These are phyloP conservation scores for Monochamus saltuarius DNA, from an alignment of 1,140 invertebrate genomes.

Conservation along the genomic window DNA sequence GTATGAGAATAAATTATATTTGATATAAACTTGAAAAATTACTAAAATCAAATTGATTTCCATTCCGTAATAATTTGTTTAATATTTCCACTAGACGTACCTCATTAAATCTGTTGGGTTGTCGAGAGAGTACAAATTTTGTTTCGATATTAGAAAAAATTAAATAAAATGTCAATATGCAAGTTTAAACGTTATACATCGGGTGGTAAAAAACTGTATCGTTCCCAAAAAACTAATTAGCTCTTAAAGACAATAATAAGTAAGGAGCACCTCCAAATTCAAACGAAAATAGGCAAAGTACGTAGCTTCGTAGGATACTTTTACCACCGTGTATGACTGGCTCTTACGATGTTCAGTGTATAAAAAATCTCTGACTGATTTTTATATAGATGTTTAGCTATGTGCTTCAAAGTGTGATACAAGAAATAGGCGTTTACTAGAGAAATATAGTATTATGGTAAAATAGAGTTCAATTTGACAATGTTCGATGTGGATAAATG, in stretches of 20 bases:
- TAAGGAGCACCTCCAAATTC: too few species aligned
- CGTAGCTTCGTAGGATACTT: too few species aligned
- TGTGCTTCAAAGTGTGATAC: constrained; percentile 23
- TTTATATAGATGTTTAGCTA: constrained; percentile 24
- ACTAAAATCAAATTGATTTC: too few species aligned
- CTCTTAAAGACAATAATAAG: too few species aligned
- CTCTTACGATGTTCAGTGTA: too few species aligned
- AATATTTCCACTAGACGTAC: not conserved
- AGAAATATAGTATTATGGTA: constrained; percentile 15
- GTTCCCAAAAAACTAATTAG: constrained; percentile 11
- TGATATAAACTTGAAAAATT: too few species aligned
- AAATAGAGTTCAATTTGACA: not conserved
- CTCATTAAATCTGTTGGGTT: constrained; percentile 5
- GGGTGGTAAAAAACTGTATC: not conserved
- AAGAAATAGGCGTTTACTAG: constrained; percentile 4
- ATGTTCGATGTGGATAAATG: constrained; percentile 22
- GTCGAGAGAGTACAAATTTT: not conserved
- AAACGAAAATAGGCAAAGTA: too few species aligned
- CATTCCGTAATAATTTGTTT: too few species aligned
- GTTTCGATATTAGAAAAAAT: not conserved
- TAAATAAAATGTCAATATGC: too few species aligned
- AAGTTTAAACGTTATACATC: not conserved
- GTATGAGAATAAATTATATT: too few species aligned
- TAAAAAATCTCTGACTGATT: constrained; percentile 24
- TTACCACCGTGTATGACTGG: too few species aligned